Base-by-base conservation (phyloP, 2,888 invertebrate species). In the Petrophora chlorosata region DNA sequence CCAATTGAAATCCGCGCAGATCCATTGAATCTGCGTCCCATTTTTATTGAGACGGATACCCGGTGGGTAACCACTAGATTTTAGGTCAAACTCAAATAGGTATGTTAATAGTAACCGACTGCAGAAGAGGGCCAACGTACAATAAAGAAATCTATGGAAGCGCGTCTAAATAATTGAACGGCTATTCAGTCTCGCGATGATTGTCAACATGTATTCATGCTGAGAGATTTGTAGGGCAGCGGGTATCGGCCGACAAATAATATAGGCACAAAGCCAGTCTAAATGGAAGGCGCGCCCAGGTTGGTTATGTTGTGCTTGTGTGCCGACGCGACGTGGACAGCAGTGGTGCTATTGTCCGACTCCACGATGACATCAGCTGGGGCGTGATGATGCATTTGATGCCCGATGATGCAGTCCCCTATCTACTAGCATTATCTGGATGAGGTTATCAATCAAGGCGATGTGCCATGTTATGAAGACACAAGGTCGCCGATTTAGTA, bases 141-240 rank as follows among this genome's bases (percentile, higher is more conserved):
- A 8, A 47, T 26, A 30, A 56, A 57, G 41, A 44, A 53, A 51
- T 55, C 43, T 53, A 57, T 53, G 46, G 33, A n/a, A n/a, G 19
- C 56, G 50, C 46, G 13, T 32, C 39, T 53, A 47, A 53, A 55
- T n/a, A n/a, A n/a, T 57, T 55, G 57, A 57, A 44, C 48, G 47
- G 7, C 50, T 43, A 60, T 57, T 44, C 40, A 45, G 30, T 41
- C 40, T 19, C 28, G 17, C 53, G 40, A 52, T 48, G 39, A 57
- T 49, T 51, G 57, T 41, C 30, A 26, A 41, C 30, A 14, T 25
- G 38, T 26, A 34, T 30, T 16, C 30, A 33, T 29, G 19, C 13
- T 19, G 25, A 10, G 36, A 25, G 23, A 17, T 22, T 38, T 38
- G 36, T 32, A 17, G 38, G 14, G 38, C 28, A 25, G 16, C 22